Base-by-base conservation (phyloP, 1,140 invertebrate genomes). In the Alviniconcha marisindica region DNA sequence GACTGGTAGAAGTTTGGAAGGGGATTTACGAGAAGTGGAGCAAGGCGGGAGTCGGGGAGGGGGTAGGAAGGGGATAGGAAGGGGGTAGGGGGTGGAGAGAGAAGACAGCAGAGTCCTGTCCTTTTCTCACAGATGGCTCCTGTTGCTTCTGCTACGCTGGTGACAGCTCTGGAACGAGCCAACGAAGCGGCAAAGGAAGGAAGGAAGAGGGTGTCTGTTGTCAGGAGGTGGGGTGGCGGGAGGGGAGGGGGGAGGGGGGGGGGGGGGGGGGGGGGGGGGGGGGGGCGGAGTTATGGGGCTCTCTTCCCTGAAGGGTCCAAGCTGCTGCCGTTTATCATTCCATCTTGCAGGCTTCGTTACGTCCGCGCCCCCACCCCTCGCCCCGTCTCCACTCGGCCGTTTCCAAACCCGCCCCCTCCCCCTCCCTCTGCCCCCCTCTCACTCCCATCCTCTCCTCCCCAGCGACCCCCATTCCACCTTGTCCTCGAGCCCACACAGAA, bases 71-170 rank as follows among this genome's bases (percentile, higher is more conserved):
- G 21, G 66, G 28, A 21, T 1, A 28, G 38, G 71, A 33, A 14
- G 31, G n/a, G 54, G 71, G 36, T 1, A 21, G 71, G 38, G 2
- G 18, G 71, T 14, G 36, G 48, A 15, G 15, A 24, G 18, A 33
- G 33, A 33, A 78, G 42, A 78, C 77, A 78, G 77, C 51, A 56
- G 54, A 4, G 36, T n/a, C 31, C 24, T 56, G 77, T 56, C 48
- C 77, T 28, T 40, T n/a, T 36, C 54, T 28, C 77, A 78, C 77
- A 78, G 77, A 78, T 78, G 77, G 77, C 77, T 78, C 31, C 54
- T 54, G 48, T 78, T 78, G 5, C 18, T 38, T 38, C 10, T 60
- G 77, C 51, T 78, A 48, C 5, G 31, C 28, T 78, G 79, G 66
- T 69, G 79, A 73, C 79, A 69, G 40, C 7, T 40, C 79, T 31